Evolutionary conservation across 2,113 vertebrate genomes (phyloP).

Genomic region (Malaclemys terrapin): DNA sequence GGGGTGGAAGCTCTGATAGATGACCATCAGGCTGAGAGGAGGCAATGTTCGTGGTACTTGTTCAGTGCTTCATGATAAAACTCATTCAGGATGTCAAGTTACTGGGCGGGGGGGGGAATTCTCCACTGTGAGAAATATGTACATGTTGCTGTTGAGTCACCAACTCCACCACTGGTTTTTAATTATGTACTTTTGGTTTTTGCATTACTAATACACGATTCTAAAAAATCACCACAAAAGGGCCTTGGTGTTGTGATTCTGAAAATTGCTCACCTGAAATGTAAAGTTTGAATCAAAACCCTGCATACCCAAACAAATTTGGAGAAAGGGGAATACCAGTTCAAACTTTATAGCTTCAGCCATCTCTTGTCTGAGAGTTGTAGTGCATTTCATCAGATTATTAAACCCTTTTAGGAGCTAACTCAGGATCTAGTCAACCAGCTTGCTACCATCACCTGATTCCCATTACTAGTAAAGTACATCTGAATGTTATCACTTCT

Average conservation of each 20-base stretch:
- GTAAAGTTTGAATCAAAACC: background rate
- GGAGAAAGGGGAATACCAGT: background rate
- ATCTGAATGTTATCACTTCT: background rate
- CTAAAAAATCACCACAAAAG: background rate
- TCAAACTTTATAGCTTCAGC: background rate
- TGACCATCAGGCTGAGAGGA: background rate
- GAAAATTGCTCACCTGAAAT: background rate
- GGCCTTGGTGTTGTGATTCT: background rate
- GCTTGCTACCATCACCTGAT: background rate
- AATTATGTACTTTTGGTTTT: background rate
- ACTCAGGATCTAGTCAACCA: background rate
- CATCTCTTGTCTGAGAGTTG: background rate
- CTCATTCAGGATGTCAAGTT: background rate
- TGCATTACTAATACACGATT: background rate
- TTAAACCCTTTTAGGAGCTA: background rate
- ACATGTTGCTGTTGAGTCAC: accelerated
- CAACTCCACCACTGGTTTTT: background rate
- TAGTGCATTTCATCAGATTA: background rate
- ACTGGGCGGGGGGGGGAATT: background rate
- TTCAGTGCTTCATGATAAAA: no score
- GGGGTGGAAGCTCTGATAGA: background rate
- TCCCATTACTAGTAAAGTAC: background rate
- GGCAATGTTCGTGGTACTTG: accelerated
- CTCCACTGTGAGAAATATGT: background rate
- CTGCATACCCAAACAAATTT: background rate